Evolutionary conservation across 1,140 invertebrate genomes (phyloP), one percentile per base, ranked within the genome.

Genomic region (Epicauta chinensis): DNA sequence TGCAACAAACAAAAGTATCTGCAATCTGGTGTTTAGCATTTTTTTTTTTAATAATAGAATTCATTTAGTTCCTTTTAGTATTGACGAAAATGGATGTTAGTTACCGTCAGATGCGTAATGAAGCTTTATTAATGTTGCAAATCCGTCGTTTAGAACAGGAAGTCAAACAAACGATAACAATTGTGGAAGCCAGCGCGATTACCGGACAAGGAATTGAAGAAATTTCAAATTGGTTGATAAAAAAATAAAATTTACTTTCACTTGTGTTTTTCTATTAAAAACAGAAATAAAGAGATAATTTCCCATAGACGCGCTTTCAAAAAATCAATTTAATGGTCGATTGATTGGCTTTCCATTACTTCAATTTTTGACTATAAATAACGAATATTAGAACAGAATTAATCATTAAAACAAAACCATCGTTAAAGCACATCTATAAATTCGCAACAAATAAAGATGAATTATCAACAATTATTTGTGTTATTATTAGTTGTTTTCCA

Each of bases 71-170:
- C 56, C 74, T 88, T 13, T 62, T 91, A 42, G 79, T 89, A 0
- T 67, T 91, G 6, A 81, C 83, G 11, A 91, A 91, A 73, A 88
- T 86, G 82, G 87, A 91, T 61, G 79, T 83, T 1, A 86, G 86
- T 9, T 89, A 88, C 68, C 74, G 85, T 14, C 87, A 89, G 67
- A 88, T 89, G 82, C 73, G 86, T 16, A 89, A 90, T 61, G 84
- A 90, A 66, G 84, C 87, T 1, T 65, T 90, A 17, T 71, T 91
- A 2, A 89, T 90, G 82, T 71, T 89, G 46, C 83, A 90, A 66
- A 66, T 71, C 58, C 73, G 75, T 15, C 76, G 82, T 36, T 68
- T 86, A 10, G 74, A 80, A 59, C 76, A 74, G 47, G 82, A 88
- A 70, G 75, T 86, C 1, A 64, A 66, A 4, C 83, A 85, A 58